Evolutionary conservation across 1,140 invertebrate species (phyloP).

Genomic region (Dermatophagoides farinae): DNA sequence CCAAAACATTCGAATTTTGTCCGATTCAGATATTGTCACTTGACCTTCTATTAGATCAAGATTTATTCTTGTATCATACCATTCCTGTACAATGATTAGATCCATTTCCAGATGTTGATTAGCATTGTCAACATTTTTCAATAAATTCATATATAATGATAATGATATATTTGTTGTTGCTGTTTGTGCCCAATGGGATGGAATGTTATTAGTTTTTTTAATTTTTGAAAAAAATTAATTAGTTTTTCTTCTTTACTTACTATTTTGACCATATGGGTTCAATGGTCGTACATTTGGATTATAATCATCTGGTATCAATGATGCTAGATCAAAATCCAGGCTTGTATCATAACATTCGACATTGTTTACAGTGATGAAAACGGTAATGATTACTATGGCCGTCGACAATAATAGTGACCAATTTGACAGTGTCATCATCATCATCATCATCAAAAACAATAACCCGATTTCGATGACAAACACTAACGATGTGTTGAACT

Average conservation of each 20-base stretch:
- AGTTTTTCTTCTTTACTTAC: no score
- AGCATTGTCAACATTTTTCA: background rate
- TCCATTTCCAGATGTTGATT: background rate
- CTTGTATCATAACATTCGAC: no score
- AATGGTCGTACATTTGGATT: background rate
- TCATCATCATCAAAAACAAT: no score
- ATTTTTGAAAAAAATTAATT: no score
- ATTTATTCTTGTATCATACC: constrained; percentile 1
- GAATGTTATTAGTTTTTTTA: no score
- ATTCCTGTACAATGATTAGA: constrained; percentile 1
- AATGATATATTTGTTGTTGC: background rate
- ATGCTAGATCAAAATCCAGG: background rate
- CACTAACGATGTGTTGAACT: no score
- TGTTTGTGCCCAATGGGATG: no score
- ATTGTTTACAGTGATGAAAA: no score
- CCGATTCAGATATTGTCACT: constrained; percentile 3
- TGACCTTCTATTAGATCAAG: background rate
- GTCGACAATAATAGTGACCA: no score
- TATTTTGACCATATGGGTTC: background rate
- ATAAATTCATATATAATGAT: background rate
- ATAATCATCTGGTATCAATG: background rate
- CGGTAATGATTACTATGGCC: no score
- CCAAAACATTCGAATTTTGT: constrained; percentile 11
- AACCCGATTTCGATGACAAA: no score
- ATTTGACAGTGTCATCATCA: no score